Base-by-base conservation (phyloP, 1,140 invertebrate species). In the Bacillus rossius region DNA sequence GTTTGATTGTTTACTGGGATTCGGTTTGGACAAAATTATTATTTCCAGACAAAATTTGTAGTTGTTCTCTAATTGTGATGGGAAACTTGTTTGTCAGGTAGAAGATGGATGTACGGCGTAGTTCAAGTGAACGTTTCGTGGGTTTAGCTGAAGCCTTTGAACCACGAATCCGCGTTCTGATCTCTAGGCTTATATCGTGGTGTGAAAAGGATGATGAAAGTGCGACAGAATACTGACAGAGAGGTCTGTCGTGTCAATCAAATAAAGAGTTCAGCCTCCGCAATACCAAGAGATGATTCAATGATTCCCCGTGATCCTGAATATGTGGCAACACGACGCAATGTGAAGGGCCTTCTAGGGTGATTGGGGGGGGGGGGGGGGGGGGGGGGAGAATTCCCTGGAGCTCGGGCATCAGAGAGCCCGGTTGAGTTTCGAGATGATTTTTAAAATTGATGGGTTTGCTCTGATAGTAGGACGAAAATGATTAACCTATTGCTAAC, bases 231-330 rank as follows among this genome's bases (percentile, higher is more conserved):
- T 82, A n/a, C 80, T 29, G 79, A 81, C 23, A 82, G 67, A 67
- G 80, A 81, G 3, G 70, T 82, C 80, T 55, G 80, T 82, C 37
- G 79, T 81, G 65, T 82, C 80, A 57, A 81, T 77, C 45, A 81
- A 69, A 48, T 78, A 79, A 23, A n/a, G n/a, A 77, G 69, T 70
- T 80, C 73, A 56, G 22, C 34, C 14, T 23, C 56, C 14, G 56
- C 25, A 14, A 22, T 40, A 34, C 20, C 14, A 13, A 17, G 23
- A 8, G n/a, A 34, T 34, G 29, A 34, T 34, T 34, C 29, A 4
- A 34, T 4, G 10, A 34, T n/a, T n/a, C n/a, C 29, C 8, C 42
- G 42, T 19, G 16, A 14, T 48, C 22, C 22, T n/a, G 29, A 34
- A 34, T 4, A 34, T 34, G 29, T 34, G 10, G 47, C 55, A 14